A percentile compares a stretch with the other conserved stretches of the same genome.
phyloP scores from a whole-genome alignment of 2,888 invertebrate species.

The Uropetala carovei region DNA sequence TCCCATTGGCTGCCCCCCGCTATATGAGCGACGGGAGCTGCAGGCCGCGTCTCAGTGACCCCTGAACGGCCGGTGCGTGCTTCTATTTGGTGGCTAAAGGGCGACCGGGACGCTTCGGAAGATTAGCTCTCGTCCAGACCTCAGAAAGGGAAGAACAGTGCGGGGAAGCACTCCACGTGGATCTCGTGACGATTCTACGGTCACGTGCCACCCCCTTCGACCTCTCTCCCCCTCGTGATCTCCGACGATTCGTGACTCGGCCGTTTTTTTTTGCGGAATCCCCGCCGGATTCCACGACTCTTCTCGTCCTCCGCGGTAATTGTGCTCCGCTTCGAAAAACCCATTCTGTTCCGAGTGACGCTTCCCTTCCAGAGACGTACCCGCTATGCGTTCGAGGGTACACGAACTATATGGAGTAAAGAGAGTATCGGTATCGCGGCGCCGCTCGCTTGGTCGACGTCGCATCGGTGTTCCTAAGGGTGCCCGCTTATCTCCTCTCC shows the following conservation, averaged over 20 bases:
- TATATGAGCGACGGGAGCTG: slow-evolving; percentile 37
- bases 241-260: slow-evolving; percentile 26
- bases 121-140: neutral
- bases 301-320: neutral
- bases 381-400: neutral
- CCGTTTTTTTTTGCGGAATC: neutral
- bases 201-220: slow-evolving; percentile 49
- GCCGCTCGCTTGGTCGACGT: neutral
- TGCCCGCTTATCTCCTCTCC: slow-evolving; percentile 39
- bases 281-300: neutral
- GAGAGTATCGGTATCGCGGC: too few relatives aligned
- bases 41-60: slow-evolving; percentile 47
- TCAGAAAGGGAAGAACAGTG: neutral
- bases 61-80: slow-evolving; percentile 43
- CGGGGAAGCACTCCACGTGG: slow-evolving; percentile 31
- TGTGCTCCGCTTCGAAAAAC: slow-evolving; percentile 3
- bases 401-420: neutral
- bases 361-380: neutral
- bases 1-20: slow-evolving; percentile 40
- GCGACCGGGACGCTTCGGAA: neutral
- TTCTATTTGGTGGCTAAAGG: neutral
- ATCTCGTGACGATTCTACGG: slow-evolving; percentile 29
- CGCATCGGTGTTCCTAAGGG: slow-evolving; percentile 30
- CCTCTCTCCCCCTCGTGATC: neutral
- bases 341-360: neutral